A percentile compares a stretch with the other conserved stretches of the same genome.
These are phyloP conservation scores for Scelioninae gen. 1 DNA, from an alignment of 2,888 invertebrate species.

Conservation along the genomic window DNA sequence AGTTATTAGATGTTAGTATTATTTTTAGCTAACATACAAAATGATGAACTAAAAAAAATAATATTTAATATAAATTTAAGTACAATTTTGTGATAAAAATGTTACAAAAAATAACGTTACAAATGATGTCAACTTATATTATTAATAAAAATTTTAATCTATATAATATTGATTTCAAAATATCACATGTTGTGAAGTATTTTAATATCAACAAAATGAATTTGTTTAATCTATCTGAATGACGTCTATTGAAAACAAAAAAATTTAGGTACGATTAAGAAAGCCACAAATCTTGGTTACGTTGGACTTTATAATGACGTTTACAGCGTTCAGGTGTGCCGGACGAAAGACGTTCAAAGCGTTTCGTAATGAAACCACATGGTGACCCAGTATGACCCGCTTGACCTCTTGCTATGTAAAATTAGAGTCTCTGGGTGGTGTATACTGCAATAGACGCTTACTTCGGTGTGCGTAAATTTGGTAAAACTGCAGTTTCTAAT, in stretches of 20 bases:
- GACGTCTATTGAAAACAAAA: constrained; percentile 45
- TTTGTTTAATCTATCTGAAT: constrained; percentile 25
- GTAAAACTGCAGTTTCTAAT: constrained; percentile 55
- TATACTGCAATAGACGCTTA: constrained; percentile 49
- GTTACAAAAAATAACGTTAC: too few species aligned
- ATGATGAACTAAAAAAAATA: too few species aligned
- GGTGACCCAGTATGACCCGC: constrained; percentile 69
- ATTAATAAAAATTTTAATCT: too few species aligned
- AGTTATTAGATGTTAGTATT: neutral
- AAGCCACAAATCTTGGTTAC: constrained; percentile 76
- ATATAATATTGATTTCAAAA: too few species aligned
- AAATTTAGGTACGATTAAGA: constrained; percentile 70
- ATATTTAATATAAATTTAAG: too few species aligned
- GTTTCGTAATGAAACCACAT: constrained; percentile 72
- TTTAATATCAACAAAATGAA: constrained; percentile 24
- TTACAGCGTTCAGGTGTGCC: constrained; percentile 75
- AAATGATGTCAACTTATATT: too few species aligned
- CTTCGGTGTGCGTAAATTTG: constrained; percentile 59
- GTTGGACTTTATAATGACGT: constrained; percentile 74
- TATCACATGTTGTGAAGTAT: too few species aligned
- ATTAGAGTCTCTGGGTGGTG: constrained; percentile 62
- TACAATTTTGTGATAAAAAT: too few species aligned
- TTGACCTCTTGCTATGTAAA: constrained; percentile 65
- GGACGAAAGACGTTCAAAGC: constrained; percentile 71
- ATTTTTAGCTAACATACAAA: too few species aligned